phyloP scores from a whole-genome alignment of 2,113 vertebrate species.

The Erythrocercus mccallii region DNA sequence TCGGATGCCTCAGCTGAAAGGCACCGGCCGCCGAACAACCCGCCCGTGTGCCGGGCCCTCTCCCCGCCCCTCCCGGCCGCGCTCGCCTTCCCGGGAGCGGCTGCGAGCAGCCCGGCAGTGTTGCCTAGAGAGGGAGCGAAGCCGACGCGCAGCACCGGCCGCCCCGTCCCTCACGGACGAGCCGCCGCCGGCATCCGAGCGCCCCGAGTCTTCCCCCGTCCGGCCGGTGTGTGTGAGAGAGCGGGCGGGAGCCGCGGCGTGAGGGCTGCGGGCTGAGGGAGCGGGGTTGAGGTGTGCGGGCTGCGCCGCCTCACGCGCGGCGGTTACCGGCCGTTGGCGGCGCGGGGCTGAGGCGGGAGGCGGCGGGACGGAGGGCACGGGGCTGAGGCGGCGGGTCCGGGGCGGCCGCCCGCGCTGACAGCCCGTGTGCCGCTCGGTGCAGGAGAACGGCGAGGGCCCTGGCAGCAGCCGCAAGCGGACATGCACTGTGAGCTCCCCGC shows the following conservation, averaged over 20 bases:
- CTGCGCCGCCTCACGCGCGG: not conserved
- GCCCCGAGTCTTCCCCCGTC: not conserved
- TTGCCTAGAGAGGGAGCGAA: not conserved
- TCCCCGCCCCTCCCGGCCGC: not conserved
- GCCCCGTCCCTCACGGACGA: not conserved
- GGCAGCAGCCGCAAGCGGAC: not conserved
- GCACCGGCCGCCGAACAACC: not conserved
- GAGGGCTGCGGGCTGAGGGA: not conserved
- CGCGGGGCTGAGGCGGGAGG: not conserved
- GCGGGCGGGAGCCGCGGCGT: not conserved
- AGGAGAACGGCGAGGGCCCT: not conserved
- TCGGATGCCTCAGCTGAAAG: not conserved
- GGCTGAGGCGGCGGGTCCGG: not conserved
- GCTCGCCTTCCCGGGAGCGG: not conserved
- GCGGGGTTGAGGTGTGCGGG: not conserved
- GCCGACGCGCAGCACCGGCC: not conserved
- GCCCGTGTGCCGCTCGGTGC: not conserved
- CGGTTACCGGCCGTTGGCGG: not conserved
- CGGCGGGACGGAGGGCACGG: not conserved
- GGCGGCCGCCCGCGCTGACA: not conserved
- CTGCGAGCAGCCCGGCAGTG: not conserved
- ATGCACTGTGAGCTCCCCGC: conserved; percentile 68
- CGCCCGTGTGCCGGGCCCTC: not conserved
- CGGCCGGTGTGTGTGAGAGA: not conserved
- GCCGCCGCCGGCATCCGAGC: not conserved